Base-by-base conservation (phyloP, 2,888 invertebrate species). In the Melanargia galathea region DNA sequence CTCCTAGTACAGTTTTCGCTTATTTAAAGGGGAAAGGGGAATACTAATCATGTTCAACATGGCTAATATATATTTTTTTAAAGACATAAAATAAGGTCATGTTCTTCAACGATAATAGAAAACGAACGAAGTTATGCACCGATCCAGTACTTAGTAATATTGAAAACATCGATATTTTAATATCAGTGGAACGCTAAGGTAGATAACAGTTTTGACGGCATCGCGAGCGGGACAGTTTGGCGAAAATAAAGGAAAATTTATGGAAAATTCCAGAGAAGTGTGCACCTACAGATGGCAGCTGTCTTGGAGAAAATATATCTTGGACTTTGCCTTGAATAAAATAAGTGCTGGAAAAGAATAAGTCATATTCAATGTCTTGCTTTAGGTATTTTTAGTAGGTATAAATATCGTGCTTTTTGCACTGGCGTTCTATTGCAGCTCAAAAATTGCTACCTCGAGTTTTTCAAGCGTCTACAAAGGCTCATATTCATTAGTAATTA, bases 211-310 rank as follows among this genome's bases (percentile, higher is more conserved):
- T 58, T 58, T 48, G 58, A 48, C 20, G 58, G 58, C 16, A 35
- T 11, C 45, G 46, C 30, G 5, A 33, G 20, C 48, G 58, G 48
- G 33, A 48, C 35, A 33, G 45, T 57, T 57, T 57, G 45, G 46
- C 20, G 58, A 62, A 66, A 66, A 63, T 63, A 63, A 56, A 60
- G 22, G 54, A 57, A 61, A 61, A 61, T 63, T 63, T 63, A 61
- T 66, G 55, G 58, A 63, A 63, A 59, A 59, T 52, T 59, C 49
- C 13, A 63, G 63, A 66, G 61, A 66, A 66, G 59, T 59, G 18
- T 40, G 59, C 26, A 51, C 40, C 6, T 40, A 8, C 38, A 38
- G 58, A 49, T 58, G 60, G 61, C 66, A 61, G 66, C 61, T 66
- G 66, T 63, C 63, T 61, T 54, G 35, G 49, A 35, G 22, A 30